Evolutionary conservation across 2,113 vertebrate genomes (phyloP).

Genomic region (Haplochromis burtoni): DNA sequence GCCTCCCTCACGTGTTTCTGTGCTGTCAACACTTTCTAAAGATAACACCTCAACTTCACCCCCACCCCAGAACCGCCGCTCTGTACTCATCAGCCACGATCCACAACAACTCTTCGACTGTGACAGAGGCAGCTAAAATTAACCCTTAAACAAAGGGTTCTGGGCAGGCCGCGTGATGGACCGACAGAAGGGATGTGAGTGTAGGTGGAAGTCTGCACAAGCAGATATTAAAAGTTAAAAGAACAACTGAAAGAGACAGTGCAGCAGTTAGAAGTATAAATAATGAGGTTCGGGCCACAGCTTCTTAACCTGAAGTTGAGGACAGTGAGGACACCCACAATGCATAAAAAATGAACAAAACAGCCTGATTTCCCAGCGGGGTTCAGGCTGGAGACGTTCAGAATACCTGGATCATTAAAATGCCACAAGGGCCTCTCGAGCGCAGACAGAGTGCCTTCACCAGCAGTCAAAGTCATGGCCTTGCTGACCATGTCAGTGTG

Average conservation of each 20-base stretch:
- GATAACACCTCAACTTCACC: constrained; percentile 49
- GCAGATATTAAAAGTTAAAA: not conserved
- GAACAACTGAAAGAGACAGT: not conserved
- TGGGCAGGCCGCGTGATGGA: not conserved
- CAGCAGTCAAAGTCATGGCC: not conserved
- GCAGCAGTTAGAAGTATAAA: not conserved
- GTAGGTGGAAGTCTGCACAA: not conserved
- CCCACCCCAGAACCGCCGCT: not conserved
- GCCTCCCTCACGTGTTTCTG: constrained; percentile 44
- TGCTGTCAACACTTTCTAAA: constrained; percentile 67
- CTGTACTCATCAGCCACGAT: not conserved
- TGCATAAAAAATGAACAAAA: not conserved
- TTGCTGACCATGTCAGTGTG: not conserved
- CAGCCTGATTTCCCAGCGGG: not conserved
- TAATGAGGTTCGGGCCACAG: not conserved
- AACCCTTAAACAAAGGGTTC: constrained; percentile 25
- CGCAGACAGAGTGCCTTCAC: not conserved
- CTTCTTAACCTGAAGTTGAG: not conserved
- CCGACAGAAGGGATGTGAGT: not conserved
- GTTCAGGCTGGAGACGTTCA: not conserved
- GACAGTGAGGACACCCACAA: not conserved
- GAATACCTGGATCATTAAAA: not conserved
- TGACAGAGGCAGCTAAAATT: constrained; percentile 36
- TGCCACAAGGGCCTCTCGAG: not conserved
- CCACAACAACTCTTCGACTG: not conserved